A percentile compares a stretch with the other conserved stretches of the same genome.
phyloP scores from a whole-genome alignment of 2,113 vertebrate genomes.

The Oryzias celebensis region DNA sequence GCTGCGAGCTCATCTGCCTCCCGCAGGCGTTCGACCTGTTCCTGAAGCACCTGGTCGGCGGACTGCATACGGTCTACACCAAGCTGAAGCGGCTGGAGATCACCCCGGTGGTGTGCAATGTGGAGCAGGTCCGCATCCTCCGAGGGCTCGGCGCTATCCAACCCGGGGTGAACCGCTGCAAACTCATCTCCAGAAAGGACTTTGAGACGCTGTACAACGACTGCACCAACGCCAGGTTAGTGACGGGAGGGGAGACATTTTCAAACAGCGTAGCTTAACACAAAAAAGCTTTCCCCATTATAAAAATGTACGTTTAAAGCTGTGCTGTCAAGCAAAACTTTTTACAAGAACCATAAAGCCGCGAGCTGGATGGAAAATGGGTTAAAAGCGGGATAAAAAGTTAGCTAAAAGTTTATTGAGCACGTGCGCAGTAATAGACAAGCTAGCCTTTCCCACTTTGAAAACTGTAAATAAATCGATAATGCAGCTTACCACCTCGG shows the following conservation, averaged over 20 bases:
- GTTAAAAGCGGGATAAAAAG: conserved; percentile 34
- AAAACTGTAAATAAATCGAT: conserved; percentile 51
- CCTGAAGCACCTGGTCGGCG: conserved; percentile 97
- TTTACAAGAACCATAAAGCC: no score
- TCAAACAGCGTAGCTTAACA: no score
- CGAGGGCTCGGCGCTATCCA: conserved; percentile 96
- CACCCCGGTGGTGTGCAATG: conserved; percentile 97
- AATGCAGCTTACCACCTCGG: conserved; percentile 33
- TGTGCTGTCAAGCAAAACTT: no score
- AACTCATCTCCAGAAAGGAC: conserved; percentile 97
- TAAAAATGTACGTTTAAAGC: no score
- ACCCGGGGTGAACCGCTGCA: conserved; percentile 97
- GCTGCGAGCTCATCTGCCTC: conserved; percentile 96
- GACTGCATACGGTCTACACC: conserved; percentile 98
- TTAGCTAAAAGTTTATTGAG: conserved; percentile 54
- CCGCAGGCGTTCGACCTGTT: conserved; percentile 99
- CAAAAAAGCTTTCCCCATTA: no score
- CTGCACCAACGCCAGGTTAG: conserved; percentile 98
- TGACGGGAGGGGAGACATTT: conserved; percentile 40
- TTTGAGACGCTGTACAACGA: conserved; percentile 99
- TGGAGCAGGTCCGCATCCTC: conserved; percentile 98
- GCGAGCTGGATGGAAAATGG: neutral
- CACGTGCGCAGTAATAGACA: conserved; percentile 66
- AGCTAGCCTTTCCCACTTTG: conserved; percentile 32
- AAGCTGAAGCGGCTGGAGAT: conserved; percentile 98